Evolutionary conservation across 1,140 invertebrate species (phyloP), one percentile per base, ranked within the genome.

Genomic region (Monomorium pharaonis): DNA sequence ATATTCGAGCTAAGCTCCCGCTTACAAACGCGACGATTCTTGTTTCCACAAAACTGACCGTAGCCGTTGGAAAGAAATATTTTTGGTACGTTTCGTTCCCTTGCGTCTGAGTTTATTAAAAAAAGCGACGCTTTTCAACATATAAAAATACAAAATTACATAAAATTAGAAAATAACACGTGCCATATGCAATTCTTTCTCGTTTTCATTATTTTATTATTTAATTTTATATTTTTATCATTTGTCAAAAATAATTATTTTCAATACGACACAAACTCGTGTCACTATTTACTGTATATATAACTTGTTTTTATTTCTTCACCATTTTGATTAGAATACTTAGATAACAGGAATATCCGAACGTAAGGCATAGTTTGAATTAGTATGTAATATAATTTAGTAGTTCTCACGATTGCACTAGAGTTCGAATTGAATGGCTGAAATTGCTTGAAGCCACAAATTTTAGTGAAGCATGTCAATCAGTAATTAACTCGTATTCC

Each of bases 391-490:
- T 54, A 24, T 80, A 67, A 80, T 80, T 67, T 30, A 24, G 18
- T 12, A 18, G 76, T 54, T n/a, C 37, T 72, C 78, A 18, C 24
- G 3, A 58, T 56, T 16, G 37, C 49, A 58, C 16, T 58, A 44
- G n/a, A 81, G 33, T 9, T 62, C 78, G 21, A 72, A 42, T 37
- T 70, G 77, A 70, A 56, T 44, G 78, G 37, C 18, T 30, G 69
- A 44, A 81, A 81, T 72, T 14, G 51, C 78, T 72, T 18, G 33
- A 72, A 72, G 78, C 78, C 18, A 81, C 67, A 72, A 72, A 81
- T 81, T 81, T 69, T 70, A 70, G 65, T 42, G 77, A 81, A 42
- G 49, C 33, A 70, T 72, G 51, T 81, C 65, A 81, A 72, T 81
- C 78, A 58, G 63, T 70, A 81, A 72, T 81, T 81, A 81, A 81